Evolutionary conservation across 2,113 vertebrate genomes (phyloP), one percentile per base, ranked within the genome.

Genomic region (Aplodontia rufa): DNA sequence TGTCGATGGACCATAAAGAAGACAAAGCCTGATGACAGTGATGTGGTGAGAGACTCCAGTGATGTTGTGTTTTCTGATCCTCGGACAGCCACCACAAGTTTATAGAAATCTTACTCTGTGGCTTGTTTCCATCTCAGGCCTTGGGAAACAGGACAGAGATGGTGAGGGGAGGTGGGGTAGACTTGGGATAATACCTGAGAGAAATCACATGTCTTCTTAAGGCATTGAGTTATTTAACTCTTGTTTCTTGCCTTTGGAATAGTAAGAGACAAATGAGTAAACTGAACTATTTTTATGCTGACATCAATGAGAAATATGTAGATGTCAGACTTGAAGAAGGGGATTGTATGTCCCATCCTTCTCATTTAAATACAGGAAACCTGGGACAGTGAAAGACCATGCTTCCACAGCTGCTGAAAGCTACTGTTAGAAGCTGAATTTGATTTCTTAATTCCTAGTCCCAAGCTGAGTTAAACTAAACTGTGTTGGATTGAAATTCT

Each of bases 11-110:
- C 80, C 71, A 58, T 32, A 78, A 94, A 95, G 68, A 93, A 87
- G 69, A 94, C 81, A 95, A 93, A 96, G 42, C 42, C 42, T 85
- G 55, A 72, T 74, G 88, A 94, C 45, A 51, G 19, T 32, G 60
- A 69, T 17, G 1, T 5, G 30, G 9, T 45, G 37, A 17, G 24
- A 76, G 24, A 69, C 51, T 82, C 20, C 24, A 20, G 30, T 22
- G 74, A 79, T 22, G 22, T 6, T 42, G 6, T 69, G 11, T 60
- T 92, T 96, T 80, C 72, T 66, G 26, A 93, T 66, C 47, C 8
- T 13, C 28, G 78, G 47, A 79, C 40, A 75, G 26, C 75, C 58
- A 84, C 22, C 8, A 14, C 0, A 5, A 79, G 42, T 69, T 84
- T 53, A 53, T 85, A 42, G 88, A 95, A 90, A 87, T 72, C 13